phyloP scores from a whole-genome alignment of 2,888 invertebrate genomes.

The Rhagonycha lutea region DNA sequence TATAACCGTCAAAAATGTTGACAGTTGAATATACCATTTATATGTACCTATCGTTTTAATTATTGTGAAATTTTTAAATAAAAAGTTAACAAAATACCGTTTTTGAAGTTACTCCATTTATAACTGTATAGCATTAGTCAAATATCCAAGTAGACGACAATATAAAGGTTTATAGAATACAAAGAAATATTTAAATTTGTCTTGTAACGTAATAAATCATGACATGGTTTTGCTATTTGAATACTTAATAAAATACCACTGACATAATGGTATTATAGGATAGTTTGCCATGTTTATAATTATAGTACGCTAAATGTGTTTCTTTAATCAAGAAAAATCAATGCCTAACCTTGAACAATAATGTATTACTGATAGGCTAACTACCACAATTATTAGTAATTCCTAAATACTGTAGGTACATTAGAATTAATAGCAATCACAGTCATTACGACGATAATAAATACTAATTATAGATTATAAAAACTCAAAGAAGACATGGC shows the following conservation, averaged over 20 bases:
- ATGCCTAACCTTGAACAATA: background rate
- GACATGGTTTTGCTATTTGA: background rate
- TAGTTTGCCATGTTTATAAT: background rate
- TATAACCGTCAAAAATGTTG: no score
- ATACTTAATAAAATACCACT: background rate
- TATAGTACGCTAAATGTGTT: background rate
- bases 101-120: background rate
- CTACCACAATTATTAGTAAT: no score
- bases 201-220: background rate
- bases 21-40: no score
- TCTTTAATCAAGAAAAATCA: background rate
- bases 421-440: no score
- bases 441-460: no score
- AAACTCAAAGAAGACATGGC: background rate
- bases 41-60: background rate
- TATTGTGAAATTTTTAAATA: background rate
- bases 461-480: background rate
- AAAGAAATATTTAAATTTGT: background rate
- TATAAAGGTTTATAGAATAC: background rate
- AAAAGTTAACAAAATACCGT: background rate
- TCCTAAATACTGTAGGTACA: no score
- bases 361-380: no score
- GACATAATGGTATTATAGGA: background rate
- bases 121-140: background rate
- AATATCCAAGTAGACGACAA: background rate